Percentiles rank a stretch among this genome's conserved stretches.
Conservation (phyloP, 2,113 vertebrate species). For the Notechis scutatus region DNA sequence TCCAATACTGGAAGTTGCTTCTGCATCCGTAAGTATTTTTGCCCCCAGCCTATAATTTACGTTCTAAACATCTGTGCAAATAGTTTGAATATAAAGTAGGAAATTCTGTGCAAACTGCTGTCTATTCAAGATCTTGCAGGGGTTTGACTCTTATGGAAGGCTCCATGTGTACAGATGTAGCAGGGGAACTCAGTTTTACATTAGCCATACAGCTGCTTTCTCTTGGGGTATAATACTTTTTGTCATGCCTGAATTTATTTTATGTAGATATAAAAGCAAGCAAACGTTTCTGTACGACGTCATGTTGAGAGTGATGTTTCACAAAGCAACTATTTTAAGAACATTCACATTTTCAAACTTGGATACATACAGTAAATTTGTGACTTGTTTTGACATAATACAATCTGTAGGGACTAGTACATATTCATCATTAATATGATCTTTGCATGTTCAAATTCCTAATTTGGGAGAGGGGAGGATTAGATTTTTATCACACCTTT, state of each 20-base stretch:
- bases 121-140: background rate
- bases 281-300: background rate
- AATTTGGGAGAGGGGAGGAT: background rate
- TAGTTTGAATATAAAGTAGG: background rate
- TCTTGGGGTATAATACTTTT: background rate
- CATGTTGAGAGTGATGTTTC: background rate
- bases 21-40: background rate
- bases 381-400: background rate
- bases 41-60: background rate
- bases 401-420: background rate
- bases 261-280: background rate
- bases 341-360: background rate
- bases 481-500: background rate
- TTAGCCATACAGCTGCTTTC: background rate
- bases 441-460: background rate
- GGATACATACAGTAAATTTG: background rate
- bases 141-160: background rate
- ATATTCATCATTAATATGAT: background rate
- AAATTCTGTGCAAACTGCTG: background rate
- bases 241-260: background rate
- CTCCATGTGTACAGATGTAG: background rate
- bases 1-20: background rate
- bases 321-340: background rate
- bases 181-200: background rate
- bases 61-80: background rate